Evolutionary conservation across 1,140 invertebrate genomes (phyloP), one percentile per base, ranked within the genome.

Genomic region (Bombus polaris): DNA sequence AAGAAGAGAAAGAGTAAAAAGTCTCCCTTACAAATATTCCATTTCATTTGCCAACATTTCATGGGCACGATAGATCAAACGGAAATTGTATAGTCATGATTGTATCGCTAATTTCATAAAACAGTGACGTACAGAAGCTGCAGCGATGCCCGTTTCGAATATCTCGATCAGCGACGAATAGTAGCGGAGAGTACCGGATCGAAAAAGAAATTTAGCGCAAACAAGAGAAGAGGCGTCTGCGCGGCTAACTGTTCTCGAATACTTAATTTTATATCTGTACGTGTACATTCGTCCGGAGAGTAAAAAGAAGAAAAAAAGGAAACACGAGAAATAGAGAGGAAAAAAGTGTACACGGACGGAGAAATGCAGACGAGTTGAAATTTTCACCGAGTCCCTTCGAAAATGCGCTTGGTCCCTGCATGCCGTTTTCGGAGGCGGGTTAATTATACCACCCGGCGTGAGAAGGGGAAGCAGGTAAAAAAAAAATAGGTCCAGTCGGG

Each of bases 331-430:
- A 42, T n/a, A 44, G 70, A 15, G 74, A 59, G 42, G 44, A 71
- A 85, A 88, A 83, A 68, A 76, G 53, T 68, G 74, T 82, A 76
- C 79, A 74, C 85, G 82, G 70, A 82, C 39, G 81, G 80, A 88
- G 83, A 81, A 90, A 87, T 86, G 81, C 86, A 87, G 88, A 90
- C 82, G 87, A 90, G 87, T 88, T 86, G 89, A 81, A 90, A 90
- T 90, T 90, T 90, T 90, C 87, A 90, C 44, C 80, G 87, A 39
- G 89, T 90, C 89, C 87, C 87, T 90, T 90, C 89, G 87, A 90
- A 90, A 90, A 90, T 88, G 87, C 86, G 87, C 89, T 62, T 68
- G 81, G 87, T 90, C 86, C 81, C 89, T 90, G 83, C 77, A 90
- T 89, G 89, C 83, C 89, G 87, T 90, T 90, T 90, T 90, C 87